Evolutionary conservation across 2,113 vertebrate genomes (phyloP).

Genomic region (Poicephalus gulielmi): DNA sequence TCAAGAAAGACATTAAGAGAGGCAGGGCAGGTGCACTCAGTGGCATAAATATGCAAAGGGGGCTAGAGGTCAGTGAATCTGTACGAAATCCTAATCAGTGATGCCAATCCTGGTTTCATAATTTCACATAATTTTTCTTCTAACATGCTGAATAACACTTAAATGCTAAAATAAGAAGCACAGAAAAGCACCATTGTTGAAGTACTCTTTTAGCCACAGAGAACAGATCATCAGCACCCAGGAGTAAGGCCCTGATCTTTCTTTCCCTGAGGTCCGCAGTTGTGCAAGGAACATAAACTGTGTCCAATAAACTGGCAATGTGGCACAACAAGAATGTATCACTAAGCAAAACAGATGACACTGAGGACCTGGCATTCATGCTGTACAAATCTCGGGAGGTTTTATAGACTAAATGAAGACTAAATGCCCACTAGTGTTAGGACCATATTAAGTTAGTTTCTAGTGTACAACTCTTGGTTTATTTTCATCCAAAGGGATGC

Average conservation of each 20-base stretch:
- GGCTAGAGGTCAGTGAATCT: neutral
- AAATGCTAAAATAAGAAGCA: neutral
- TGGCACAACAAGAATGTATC: neutral
- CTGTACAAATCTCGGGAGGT: neutral
- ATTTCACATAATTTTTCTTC: neutral
- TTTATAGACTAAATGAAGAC: neutral
- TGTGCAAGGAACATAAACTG: neutral
- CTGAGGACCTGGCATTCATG: neutral
- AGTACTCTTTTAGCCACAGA: neutral
- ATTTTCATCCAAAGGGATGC: neutral
- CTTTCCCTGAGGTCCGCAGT: neutral
- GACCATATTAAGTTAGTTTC: neutral
- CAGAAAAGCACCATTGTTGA: neutral
- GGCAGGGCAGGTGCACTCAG: neutral
- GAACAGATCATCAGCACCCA: neutral
- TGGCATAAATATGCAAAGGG: neutral
- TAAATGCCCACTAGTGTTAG: neutral
- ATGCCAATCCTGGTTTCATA: neutral
- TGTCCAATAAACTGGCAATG: neutral
- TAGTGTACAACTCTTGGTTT: neutral
- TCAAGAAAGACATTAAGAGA: neutral
- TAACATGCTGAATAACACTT: neutral
- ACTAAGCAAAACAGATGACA: neutral
- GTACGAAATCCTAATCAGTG: neutral
- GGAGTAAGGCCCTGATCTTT: neutral